Evolutionary conservation across 2,888 invertebrate species (phyloP).

Genomic region (Drosophila austrosaltans): DNA sequence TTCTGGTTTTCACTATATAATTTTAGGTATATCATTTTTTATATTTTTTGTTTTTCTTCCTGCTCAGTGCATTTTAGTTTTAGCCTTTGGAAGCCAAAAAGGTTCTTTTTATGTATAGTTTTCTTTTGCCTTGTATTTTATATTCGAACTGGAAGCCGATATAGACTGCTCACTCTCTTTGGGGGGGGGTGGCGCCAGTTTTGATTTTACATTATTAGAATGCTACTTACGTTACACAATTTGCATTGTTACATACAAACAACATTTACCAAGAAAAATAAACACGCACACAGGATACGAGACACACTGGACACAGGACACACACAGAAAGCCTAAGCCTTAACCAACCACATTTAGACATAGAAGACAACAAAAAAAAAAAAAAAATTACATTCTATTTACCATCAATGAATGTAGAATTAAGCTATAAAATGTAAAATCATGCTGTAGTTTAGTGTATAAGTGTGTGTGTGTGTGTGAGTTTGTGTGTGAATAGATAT

Average conservation of each 20-base stretch:
- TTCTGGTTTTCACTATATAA: conserved; percentile 32
- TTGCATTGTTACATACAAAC: conserved; percentile 40
- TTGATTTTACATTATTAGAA: conserved; percentile 1
- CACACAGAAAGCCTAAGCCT: conserved; percentile 5
- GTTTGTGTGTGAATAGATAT: conserved; percentile 13
- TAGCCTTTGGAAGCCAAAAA: conserved; percentile 7
- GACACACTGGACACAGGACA: conserved; percentile 3
- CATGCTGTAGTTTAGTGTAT: conserved; percentile 18
- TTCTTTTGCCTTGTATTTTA: not conserved
- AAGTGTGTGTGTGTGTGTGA: conserved; percentile 21
- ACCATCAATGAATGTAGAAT: conserved; percentile 12
- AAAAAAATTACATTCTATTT: not conserved
- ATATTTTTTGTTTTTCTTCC: conserved; percentile 19
- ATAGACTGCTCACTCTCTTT: conserved; percentile 15
- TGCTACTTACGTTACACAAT: conserved; percentile 32
- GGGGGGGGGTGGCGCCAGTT: conserved; percentile 6
- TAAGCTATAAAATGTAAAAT: conserved; percentile 19
- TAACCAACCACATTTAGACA: conserved; percentile 13
- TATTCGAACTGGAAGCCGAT: conserved; percentile 15
- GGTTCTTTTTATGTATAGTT: not conserved
- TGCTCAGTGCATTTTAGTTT: conserved; percentile 19
- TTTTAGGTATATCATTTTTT: conserved; percentile 30
- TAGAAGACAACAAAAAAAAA: not conserved
- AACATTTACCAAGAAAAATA: conserved; percentile 23
- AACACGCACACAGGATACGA: conserved; percentile 31